Evolutionary conservation across 2,797 vertebrate genomes (phyloP).

Genomic region (Microctenopoma steveboyesi): DNA sequence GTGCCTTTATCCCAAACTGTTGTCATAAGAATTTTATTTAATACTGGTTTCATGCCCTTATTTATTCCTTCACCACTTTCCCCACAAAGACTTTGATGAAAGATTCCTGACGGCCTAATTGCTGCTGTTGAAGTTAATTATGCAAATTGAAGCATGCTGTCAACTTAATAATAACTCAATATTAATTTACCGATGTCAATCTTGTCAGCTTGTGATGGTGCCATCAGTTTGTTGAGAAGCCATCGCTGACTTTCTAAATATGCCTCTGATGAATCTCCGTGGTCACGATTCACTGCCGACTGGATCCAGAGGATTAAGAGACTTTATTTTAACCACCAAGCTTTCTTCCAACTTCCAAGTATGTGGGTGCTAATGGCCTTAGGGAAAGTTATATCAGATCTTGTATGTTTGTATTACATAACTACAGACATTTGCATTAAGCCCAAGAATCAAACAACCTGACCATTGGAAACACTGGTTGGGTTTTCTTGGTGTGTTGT

Average conservation of each 20-base stretch:
- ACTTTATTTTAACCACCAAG: conserved; percentile 15
- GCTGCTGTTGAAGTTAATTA: conserved; percentile 68
- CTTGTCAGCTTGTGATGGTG: conserved; percentile 61
- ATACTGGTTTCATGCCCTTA: conserved; percentile 32
- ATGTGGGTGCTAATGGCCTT: conserved; percentile 24
- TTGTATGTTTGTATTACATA: not conserved
- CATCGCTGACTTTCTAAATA: conserved; percentile 37
- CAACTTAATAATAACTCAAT: conserved; percentile 60
- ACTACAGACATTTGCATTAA: too few relatives aligned
- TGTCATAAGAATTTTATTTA: conserved; percentile 23
- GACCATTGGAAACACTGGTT: conserved; percentile 22
- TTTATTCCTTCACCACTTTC: conserved; percentile 40
- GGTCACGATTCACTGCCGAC: conserved; percentile 25
- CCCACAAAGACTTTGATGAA: conserved; percentile 53
- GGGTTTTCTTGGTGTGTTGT: conserved; percentile 20
- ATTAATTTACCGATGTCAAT: conserved; percentile 43
- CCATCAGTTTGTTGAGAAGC: conserved; percentile 50
- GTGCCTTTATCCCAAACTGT: conserved; percentile 16
- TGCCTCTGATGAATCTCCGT: conserved; percentile 31
- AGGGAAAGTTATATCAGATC: conserved; percentile 7
- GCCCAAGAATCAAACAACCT: conserved; percentile 16
- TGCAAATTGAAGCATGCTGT: conserved; percentile 69
- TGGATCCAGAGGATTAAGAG: conserved; percentile 9
- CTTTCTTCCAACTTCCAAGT: conserved; percentile 34
- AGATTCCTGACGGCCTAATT: conserved; percentile 72